Base-by-base conservation (phyloP, 2,888 invertebrate genomes). In the Kryphioiulus occultus region DNA sequence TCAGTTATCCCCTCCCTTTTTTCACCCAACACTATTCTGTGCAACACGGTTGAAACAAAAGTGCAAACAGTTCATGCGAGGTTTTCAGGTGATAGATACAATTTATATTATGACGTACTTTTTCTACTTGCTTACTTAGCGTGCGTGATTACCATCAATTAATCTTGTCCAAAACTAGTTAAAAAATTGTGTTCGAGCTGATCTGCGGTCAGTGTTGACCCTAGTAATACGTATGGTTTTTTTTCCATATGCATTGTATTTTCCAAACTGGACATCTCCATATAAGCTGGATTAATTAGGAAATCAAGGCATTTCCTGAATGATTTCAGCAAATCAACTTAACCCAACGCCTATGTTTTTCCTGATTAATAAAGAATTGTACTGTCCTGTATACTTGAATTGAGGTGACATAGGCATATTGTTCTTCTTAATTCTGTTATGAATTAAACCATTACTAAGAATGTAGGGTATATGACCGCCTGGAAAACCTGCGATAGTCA, bases 21-120 rank as follows among this genome's bases (percentile, higher is more conserved):
- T 78, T 4, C 26, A 26, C 78, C 10, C 30, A 78, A 15, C 59
- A 22, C 59, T 15, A 22, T 78, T 78, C 22, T 30, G 78, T 78
- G 22, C 7, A 30, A 0, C 78, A 78, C 30, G 30, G 15, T 22
- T 78, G 10, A 15, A 30, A 78, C 78, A 12, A 78, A 30, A 9
- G 30, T 78, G 78, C 78, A 30, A 78, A 78, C 78, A 78, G 78
- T 78, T 78, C 78, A 78, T 30, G 78, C 26, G 30, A 78, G 78
- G 78, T 78, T 22, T 78, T 78, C 30, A 78, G 78, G 78, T 78
- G 78, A 78, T 78, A 30, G 12, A 30, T 15, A 78, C 78, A 68
- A 22, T 78, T 68, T 9, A 26, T 68, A 68, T 26, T 12, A 30
- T 78, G 78, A 30, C 30, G 26, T 22, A 15, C 15, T 78, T 78